Conservation (phyloP, 2,113 vertebrate species). For the Osmerus mordax region DNA sequence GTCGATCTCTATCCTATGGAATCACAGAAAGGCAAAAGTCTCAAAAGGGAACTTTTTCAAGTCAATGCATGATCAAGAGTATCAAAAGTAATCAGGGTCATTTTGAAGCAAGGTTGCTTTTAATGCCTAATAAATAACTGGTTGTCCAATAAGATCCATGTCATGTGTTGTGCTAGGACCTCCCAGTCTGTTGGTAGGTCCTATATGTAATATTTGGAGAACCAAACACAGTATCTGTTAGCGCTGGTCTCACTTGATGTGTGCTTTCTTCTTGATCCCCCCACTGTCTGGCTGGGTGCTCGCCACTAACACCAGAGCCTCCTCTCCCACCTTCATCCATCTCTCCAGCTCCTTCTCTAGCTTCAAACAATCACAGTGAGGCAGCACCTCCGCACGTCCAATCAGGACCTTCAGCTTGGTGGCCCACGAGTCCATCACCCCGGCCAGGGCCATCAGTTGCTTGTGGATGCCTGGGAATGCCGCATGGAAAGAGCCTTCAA, state of each 20-base stretch:
- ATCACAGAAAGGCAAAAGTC: constrained; percentile 1
- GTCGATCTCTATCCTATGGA: constrained; percentile 48
- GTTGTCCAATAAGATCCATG: too few relatives aligned
- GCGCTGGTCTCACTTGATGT: constrained; percentile 50
- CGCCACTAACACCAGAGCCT: constrained; percentile 39
- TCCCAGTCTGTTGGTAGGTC: too few relatives aligned
- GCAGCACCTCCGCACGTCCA: constrained; percentile 14
- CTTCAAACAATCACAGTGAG: constrained; percentile 57
- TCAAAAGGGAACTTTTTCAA: neutral
- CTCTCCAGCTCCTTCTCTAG: constrained; percentile 57
- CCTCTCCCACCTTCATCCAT: constrained; percentile 63
- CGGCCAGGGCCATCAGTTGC: constrained; percentile 61
- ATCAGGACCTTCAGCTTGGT: constrained; percentile 50
- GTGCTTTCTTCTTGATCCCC: constrained; percentile 20
- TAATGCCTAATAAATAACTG: too few relatives aligned
- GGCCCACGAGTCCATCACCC: constrained; percentile 68
- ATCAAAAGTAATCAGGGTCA: too few relatives aligned
- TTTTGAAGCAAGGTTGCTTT: too few relatives aligned
- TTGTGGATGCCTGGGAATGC: constrained; percentile 60
- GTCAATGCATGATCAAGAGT: too few relatives aligned
- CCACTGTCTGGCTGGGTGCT: constrained; percentile 44
- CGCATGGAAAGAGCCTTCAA: neutral
- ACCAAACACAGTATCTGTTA: constrained; percentile 35
- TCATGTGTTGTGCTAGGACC: too few relatives aligned
- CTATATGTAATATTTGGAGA: neutral